Conservation (phyloP, 2,797 vertebrate species). For the Chlorospingus flavigularis region DNA sequence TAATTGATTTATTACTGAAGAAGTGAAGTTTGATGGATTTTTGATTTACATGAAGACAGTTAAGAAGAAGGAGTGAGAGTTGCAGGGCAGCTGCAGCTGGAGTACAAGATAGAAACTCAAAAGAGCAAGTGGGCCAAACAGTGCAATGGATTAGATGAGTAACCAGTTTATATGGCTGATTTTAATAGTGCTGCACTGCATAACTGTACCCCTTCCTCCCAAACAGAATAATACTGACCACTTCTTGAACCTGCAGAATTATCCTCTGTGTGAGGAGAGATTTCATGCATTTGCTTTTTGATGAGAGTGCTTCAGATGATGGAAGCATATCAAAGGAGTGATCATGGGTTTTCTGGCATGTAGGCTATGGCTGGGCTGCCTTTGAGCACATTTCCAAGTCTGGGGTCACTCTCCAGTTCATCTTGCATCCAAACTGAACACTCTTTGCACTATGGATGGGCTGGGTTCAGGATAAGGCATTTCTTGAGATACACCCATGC, state of each 20-base stretch:
- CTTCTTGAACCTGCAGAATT: not conserved
- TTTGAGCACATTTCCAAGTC: not conserved
- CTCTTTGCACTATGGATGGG: not conserved
- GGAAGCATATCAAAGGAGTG: not conserved
- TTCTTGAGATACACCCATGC: not conserved
- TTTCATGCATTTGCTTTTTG: not conserved
- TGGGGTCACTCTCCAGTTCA: not conserved
- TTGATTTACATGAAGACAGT: not conserved
- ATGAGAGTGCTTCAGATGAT: not conserved
- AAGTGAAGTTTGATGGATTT: not conserved
- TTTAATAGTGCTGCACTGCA: not conserved
- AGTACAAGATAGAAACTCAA: not conserved
- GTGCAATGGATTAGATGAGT: not conserved
- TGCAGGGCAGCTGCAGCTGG: not conserved
- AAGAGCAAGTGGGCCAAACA: not conserved
- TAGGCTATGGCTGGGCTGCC: not conserved
- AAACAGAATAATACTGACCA: not conserved
- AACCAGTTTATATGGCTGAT: not conserved
- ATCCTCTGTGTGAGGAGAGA: not conserved
- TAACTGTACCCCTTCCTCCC: not conserved
- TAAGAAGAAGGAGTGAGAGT: not conserved
- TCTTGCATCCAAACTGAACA: not conserved
- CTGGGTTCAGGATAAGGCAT: not conserved
- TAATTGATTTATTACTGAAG: conserved; percentile 29
- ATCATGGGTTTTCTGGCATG: not conserved